Percentiles rank a stretch among this genome's conserved stretches.
Conservation (phyloP, 2,888 invertebrate genomes). For the Malthinus seriepunctatus region DNA sequence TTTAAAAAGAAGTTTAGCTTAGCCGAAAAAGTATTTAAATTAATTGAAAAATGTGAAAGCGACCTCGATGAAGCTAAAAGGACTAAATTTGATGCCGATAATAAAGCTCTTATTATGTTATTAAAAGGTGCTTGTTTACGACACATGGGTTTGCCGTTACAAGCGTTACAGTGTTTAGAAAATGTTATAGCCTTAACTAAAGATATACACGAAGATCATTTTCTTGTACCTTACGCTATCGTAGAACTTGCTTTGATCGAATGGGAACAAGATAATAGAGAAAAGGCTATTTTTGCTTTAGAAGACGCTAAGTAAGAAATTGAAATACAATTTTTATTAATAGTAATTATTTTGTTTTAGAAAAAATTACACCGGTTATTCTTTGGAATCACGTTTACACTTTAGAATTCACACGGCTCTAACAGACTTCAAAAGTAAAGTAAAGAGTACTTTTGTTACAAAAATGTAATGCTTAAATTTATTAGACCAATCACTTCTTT, state of each 20-base stretch:
- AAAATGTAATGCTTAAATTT: constrained; percentile 15
- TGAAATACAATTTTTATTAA: neutral
- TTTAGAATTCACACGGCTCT: constrained; percentile 84
- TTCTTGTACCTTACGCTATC: constrained; percentile 82
- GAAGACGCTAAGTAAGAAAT: constrained; percentile 77
- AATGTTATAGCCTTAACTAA: constrained; percentile 67
- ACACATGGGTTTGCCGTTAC: constrained; percentile 74
- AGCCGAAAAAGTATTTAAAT: constrained; percentile 65
- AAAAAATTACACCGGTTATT: constrained; percentile 85
- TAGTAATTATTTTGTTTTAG: constrained; percentile 58
- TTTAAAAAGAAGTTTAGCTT: constrained; percentile 70
- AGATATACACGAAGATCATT: constrained; percentile 79
- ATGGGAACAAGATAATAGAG: constrained; percentile 68
- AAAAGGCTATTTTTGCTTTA: constrained; percentile 70
- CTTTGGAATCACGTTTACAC: constrained; percentile 85
- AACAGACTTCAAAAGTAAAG: constrained; percentile 53
- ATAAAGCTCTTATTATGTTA: constrained; percentile 73
- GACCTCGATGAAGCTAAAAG: constrained; percentile 45
- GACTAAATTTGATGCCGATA: constrained; percentile 67
- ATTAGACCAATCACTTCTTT: neutral
- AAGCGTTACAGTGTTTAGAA: constrained; percentile 76
- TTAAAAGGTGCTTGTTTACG: constrained; percentile 83
- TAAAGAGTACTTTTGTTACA: constrained; percentile 23
- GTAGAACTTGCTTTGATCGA: constrained; percentile 85
- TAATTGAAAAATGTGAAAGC: constrained; percentile 60